Conservation (phyloP, 2,888 invertebrate genomes). For the Teleiodes luculella region DNA sequence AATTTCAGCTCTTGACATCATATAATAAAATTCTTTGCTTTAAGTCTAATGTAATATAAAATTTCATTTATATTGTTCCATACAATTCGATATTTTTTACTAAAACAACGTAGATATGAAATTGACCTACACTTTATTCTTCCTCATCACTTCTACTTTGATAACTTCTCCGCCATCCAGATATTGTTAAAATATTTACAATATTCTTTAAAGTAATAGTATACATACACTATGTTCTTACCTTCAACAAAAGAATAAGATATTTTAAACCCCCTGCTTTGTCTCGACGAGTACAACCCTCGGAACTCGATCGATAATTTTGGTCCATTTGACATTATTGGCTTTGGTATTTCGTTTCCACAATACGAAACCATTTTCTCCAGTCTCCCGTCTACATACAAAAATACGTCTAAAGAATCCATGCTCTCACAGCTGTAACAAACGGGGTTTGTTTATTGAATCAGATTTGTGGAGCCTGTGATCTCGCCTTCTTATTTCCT, state of each 20-base stretch:
- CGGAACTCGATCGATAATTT: conserved; percentile 91
- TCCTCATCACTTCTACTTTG: no score
- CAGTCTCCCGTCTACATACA: conserved; percentile 89
- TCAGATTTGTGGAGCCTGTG: conserved; percentile 10
- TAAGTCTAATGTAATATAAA: no score
- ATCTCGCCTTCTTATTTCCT: not conserved
- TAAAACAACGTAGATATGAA: no score
- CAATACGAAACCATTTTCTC: conserved; percentile 94
- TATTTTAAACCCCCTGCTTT: conserved; percentile 91
- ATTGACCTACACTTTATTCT: no score
- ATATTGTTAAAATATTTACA: no score
- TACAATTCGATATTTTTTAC: no score
- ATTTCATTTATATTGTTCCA: no score
- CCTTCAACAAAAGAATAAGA: conserved; percentile 93
- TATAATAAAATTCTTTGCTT: conserved; percentile 1
- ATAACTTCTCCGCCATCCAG: no score
- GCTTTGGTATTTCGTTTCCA: conserved; percentile 88
- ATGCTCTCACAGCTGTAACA: conserved; percentile 86
- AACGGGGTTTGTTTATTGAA: conserved; percentile 65
- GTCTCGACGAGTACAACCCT: conserved; percentile 85
- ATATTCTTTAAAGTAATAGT: no score
- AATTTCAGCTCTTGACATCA: not conserved
- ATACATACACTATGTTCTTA: conserved; percentile 62
- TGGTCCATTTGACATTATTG: conserved; percentile 95
- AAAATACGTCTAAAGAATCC: conserved; percentile 88